phyloP scores from a whole-genome alignment of 2,888 invertebrate species.

The Vanessa cardui region DNA sequence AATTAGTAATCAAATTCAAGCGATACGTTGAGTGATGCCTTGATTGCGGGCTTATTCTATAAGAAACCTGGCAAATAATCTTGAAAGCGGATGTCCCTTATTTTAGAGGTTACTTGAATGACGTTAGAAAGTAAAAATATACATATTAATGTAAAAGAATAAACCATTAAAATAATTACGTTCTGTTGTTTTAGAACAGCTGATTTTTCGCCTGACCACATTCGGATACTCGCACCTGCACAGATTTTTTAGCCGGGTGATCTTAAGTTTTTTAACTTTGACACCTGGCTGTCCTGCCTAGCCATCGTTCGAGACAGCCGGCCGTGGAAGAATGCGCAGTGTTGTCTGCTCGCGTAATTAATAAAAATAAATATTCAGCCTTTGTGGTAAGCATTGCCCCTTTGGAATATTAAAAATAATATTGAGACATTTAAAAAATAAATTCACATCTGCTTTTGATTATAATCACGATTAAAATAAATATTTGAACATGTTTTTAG shows the following conservation, averaged over 20 bases:
- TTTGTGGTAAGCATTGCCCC: constrained; percentile 50
- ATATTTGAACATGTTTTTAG: constrained; percentile 2
- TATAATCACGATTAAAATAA: constrained; percentile 1
- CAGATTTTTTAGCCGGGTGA: constrained; percentile 74
- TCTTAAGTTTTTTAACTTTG: constrained; percentile 64
- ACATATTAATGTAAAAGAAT: neutral
- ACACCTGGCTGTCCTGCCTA: constrained; percentile 74
- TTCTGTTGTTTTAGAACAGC: constrained; percentile 61
- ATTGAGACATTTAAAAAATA: constrained; percentile 46
- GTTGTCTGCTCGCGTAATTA: constrained; percentile 52
- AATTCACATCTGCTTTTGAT: constrained; percentile 41
- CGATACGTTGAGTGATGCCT: too few species aligned
- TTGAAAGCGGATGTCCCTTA: too few species aligned
- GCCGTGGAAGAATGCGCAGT: constrained; percentile 51
- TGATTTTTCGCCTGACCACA: constrained; percentile 73
- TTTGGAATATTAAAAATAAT: constrained; percentile 50
- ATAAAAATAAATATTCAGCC: constrained; percentile 52
- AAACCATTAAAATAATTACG: constrained; percentile 47
- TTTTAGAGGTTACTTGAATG: too few species aligned
- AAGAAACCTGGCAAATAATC: too few species aligned
- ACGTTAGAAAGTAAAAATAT: too few species aligned
- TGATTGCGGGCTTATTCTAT: too few species aligned
- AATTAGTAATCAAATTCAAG: too few species aligned
- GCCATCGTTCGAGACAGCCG: constrained; percentile 52
- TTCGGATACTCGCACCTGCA: constrained; percentile 67